Conservation (phyloP, 64 coral and sea anemone species). For the Hydrozoanthus tunicans region DNA sequence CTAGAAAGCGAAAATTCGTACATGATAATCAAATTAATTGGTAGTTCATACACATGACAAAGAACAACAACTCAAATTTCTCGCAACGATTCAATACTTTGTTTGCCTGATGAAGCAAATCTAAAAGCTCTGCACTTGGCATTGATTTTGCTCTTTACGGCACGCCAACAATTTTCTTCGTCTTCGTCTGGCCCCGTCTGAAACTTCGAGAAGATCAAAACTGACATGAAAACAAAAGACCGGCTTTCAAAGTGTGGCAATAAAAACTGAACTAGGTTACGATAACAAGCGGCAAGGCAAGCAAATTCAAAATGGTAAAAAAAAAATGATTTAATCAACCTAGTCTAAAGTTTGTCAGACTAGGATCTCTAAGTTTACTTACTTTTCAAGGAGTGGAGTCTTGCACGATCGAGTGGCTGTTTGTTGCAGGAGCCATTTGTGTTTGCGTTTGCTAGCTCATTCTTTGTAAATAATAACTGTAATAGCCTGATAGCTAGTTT, state of each 20-base stretch:
- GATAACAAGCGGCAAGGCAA: not conserved
- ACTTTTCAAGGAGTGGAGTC: slow-evolving; percentile 18
- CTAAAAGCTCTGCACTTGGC: slow-evolving; percentile 3
- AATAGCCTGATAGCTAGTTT: slow-evolving; percentile 8
- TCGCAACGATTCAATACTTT: slow-evolving; percentile 1
- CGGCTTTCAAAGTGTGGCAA: not conserved
- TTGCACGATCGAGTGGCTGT: not conserved
- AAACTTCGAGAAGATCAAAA: slow-evolving; percentile 28
- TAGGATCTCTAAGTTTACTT: not conserved
- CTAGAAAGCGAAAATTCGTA: too few species aligned
- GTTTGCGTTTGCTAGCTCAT: not conserved
- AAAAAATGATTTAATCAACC: not conserved
- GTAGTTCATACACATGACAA: too few species aligned
- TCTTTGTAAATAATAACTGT: not conserved
- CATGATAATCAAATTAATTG: too few species aligned
- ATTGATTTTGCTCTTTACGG: slow-evolving; percentile 7
- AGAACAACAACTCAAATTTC: not conserved
- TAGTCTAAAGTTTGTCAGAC: not conserved
- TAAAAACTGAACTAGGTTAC: not conserved
- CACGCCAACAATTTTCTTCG: slow-evolving; percentile 3
- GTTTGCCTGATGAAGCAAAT: not conserved
- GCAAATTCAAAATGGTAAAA: not conserved
- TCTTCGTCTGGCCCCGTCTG: not conserved
- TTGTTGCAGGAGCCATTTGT: not conserved
- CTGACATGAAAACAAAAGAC: not conserved